A percentile compares a stretch with the other conserved stretches of the same genome.
phyloP scores from a whole-genome alignment of 2,888 invertebrate genomes.

The Andrena minutula region DNA sequence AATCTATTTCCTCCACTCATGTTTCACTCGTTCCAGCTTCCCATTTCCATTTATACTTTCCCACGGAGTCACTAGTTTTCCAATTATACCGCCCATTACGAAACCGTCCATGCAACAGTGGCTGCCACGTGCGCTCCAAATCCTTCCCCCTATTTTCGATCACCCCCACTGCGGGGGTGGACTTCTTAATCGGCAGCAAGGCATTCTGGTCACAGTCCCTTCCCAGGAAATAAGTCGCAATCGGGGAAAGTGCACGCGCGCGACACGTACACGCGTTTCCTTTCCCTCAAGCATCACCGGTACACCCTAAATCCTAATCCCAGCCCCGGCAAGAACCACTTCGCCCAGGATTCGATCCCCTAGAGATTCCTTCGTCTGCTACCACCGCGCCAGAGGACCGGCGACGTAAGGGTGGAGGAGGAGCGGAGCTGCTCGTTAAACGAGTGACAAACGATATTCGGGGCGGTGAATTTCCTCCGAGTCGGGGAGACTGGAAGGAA shows the following conservation, averaged over 20 bases:
- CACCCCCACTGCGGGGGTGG: neutral
- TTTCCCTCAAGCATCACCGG: neutral
- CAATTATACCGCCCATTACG: too few relatives aligned
- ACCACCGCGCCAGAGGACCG: neutral
- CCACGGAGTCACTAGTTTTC: too few relatives aligned
- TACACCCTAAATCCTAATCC: conserved; percentile 46
- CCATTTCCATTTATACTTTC: too few relatives aligned
- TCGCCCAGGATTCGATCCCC: conserved; percentile 22
- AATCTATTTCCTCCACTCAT: too few relatives aligned
- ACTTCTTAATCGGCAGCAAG: neutral
- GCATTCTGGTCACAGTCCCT: neutral
- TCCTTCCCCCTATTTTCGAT: neutral
- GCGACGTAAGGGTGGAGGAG: neutral
- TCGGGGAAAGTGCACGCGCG: conserved; percentile 1
- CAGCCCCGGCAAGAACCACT: conserved; percentile 13
- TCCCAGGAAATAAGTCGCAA: neutral
- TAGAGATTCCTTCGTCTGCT: conserved; percentile 4
- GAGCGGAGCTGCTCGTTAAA: conserved; percentile 12
- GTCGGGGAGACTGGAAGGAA: neutral
- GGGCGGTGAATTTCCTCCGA: conserved; percentile 2
- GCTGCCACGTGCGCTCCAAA: neutral
- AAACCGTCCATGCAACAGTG: neutral
- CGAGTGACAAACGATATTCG: conserved; percentile 27
- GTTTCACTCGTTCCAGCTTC: too few relatives aligned
- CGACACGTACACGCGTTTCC: neutral